A percentile compares a stretch with the other conserved stretches of the same genome.
Evolutionary conservation across 1,140 invertebrate genomes (phyloP).

Genomic region (Wiebesia pumilae): DNA sequence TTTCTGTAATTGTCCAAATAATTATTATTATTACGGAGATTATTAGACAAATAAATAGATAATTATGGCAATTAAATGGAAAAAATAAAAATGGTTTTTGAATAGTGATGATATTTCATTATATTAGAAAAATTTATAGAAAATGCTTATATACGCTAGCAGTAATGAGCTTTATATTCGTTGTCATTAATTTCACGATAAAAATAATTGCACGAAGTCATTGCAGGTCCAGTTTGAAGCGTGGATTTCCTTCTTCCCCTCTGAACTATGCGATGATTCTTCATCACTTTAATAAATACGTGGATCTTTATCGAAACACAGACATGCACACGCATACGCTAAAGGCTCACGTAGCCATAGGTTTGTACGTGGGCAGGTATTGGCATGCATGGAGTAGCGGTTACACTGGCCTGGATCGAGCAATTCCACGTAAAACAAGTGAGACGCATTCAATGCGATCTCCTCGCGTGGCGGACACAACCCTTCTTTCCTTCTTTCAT

Average conservation of each 20-base stretch:
- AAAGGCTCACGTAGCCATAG: too few relatives aligned
- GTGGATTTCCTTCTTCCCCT: neutral
- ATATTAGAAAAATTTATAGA: neutral
- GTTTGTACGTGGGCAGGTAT: too few relatives aligned
- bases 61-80: neutral
- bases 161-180: neutral
- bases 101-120: neutral
- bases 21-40: conserved; percentile 4
- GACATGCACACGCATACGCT: neutral
- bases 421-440: neutral
- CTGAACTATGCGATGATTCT: neutral
- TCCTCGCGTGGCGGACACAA: neutral
- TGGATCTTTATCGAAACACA: neutral
- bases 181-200: neutral
- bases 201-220: conserved; percentile 8
- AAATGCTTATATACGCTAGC: neutral
- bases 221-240: neutral
- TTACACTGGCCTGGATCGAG: neutral
- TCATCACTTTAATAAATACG: conserved; percentile 26
- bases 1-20: neutral
- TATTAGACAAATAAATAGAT: conserved; percentile 14
- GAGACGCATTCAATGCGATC: conserved; percentile 10
- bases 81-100: neutral
- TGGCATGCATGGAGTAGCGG: neutral
- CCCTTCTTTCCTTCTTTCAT: conserved; percentile 49